These are phyloP conservation scores for Chironex yamaguchii DNA, from an alignment of 30 jellyfish, hydroid and myxozoan genomes.

Conservation along the genomic window DNA sequence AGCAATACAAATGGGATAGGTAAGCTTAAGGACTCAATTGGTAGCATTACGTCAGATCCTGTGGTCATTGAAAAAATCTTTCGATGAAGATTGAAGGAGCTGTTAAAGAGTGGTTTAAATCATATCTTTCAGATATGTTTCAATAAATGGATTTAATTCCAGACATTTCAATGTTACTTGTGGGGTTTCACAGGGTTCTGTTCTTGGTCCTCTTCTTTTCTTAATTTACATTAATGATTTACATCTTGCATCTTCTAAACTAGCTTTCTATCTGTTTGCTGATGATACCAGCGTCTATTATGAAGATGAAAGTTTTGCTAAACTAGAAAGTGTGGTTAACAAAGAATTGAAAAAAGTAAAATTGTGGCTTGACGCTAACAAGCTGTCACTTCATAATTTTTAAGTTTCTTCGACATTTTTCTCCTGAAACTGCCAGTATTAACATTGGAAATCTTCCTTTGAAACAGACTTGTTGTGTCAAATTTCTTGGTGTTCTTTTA, in stretches of 20 bases:
- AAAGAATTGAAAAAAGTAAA: too few relatives aligned
- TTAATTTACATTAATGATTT: too few relatives aligned
- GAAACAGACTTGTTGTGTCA: slow-evolving; percentile 6
- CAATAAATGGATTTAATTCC: too few relatives aligned
- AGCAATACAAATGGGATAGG: slow-evolving; percentile 15
- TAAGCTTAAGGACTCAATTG: slow-evolving; percentile 60
- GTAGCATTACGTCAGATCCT: slow-evolving; percentile 48
- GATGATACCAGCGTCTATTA: too few relatives aligned
- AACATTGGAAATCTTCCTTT: slow-evolving; percentile 45
- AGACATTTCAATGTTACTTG: too few relatives aligned
- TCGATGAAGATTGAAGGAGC: slow-evolving; percentile 56
- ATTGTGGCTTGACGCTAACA: too few relatives aligned
- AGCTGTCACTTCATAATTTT: not conserved
- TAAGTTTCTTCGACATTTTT: not conserved
- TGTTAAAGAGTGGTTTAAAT: slow-evolving; percentile 51
- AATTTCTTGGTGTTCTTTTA: slow-evolving; percentile 45
- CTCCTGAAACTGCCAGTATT: not conserved
- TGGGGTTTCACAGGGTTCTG: too few relatives aligned
- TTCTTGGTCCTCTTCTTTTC: too few relatives aligned
- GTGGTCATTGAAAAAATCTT: slow-evolving; percentile 69
- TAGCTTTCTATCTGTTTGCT: too few relatives aligned
- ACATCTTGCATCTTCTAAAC: too few relatives aligned
- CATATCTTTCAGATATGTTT: slow-evolving; percentile 47
- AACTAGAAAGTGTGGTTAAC: too few relatives aligned
- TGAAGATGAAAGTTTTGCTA: too few relatives aligned